Evolutionary conservation across 2,888 invertebrate species (phyloP).

Genomic region (Nomada flava): DNA sequence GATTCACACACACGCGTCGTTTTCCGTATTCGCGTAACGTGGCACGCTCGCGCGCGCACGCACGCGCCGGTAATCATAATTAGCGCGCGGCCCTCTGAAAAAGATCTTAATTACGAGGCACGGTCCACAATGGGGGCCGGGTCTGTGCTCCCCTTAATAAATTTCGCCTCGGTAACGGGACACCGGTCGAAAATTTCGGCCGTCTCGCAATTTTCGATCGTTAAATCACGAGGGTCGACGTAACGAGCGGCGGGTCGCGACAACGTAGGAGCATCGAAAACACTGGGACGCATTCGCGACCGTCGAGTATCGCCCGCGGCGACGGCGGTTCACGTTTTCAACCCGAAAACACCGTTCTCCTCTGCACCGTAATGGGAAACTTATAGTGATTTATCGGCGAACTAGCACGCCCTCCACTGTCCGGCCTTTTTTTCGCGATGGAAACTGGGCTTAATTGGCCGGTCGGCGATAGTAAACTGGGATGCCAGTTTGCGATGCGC

Average conservation of each 20-base stretch:
- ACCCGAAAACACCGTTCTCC: conserved; percentile 12
- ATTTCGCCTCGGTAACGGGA: conserved; percentile 67
- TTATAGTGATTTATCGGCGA: conserved; percentile 41
- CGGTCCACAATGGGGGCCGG: conserved; percentile 63
- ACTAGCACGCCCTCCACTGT: conserved; percentile 8
- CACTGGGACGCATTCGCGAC: not conserved
- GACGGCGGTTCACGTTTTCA: conserved; percentile 5
- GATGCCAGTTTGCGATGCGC: not conserved
- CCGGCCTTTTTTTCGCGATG: conserved; percentile 10
- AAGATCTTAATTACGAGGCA: conserved; percentile 74
- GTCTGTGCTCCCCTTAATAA: conserved; percentile 58
- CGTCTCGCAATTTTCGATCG: conserved; percentile 65
- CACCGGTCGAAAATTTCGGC: conserved; percentile 58
- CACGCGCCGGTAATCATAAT: conserved; percentile 71
- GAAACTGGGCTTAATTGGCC: conserved; percentile 29
- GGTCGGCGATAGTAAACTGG: not conserved
- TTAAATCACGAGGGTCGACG: conserved; percentile 52
- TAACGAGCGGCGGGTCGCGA: conserved; percentile 52
- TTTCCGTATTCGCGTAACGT: not conserved
- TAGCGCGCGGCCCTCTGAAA: conserved; percentile 65
- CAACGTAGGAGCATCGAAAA: conserved; percentile 26
- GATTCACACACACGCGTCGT: not conserved
- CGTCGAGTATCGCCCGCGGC: conserved; percentile 21
- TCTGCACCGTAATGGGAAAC: conserved; percentile 27
- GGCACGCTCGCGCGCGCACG: conserved; percentile 18